Evolutionary conservation across 1,140 invertebrate species (phyloP), one percentile per base, ranked within the genome.

Genomic region (Drosophila teissieri): DNA sequence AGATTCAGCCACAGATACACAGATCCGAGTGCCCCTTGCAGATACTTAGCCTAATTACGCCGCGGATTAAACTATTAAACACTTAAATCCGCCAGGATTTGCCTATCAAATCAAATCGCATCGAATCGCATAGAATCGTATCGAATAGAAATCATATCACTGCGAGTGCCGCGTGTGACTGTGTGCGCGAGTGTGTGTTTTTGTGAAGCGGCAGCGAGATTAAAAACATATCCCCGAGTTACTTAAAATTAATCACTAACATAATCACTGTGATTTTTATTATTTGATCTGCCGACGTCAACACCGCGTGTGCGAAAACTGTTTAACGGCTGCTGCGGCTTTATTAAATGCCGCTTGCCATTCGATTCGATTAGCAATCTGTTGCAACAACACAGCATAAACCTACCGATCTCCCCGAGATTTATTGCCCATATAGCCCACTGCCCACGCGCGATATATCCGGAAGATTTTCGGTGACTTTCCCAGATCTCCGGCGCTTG

Each of bases 51-150:
- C 90, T 91, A 91, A 91, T 91, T 91, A 91, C 90, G 80, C 80
- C 80, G 75, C 79, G 90, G 90, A 91, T 91, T 91, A 91, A 91
- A 88, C 90, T 91, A 90, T 91, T 91, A 91, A 90, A 88, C 82
- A 89, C 81, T 81, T 72, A 86, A 83, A 75, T 75, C 72, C 75
- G 76, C 52, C 45, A 42, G 48, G 42, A 68, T 44, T 55, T 57
- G 24, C 60, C 54, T 34, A 48, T 67, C 45, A 60, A 74, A 65
- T 56, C 62, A 52, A 52, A 39, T 12, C 17, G 27, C 55, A 37
- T 24, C 34, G n/a, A 65, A 70, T 48, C 45, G 14, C 10, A 40
- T 44, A 7, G 44, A 57, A 36, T 55, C 60, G 24, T 54, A 42
- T 52, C 39, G 36, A 24, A 52, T 24, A 12, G 12, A 69, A 62